Conservation (phyloP, 2,888 invertebrate genomes). For the Pecten maximus region DNA sequence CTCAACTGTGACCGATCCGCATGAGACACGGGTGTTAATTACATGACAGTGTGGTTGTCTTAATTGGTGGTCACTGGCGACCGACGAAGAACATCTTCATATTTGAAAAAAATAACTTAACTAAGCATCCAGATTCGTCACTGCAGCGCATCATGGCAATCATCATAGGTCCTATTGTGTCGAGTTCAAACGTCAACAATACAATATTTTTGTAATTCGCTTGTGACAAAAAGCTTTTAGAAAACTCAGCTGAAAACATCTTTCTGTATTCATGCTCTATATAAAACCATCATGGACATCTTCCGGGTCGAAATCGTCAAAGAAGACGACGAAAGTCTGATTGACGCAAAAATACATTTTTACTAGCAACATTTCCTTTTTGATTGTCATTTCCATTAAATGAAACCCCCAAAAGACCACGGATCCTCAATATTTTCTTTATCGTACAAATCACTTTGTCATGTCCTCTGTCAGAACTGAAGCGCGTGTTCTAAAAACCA, state of each 20-base stretch:
- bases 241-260: not conserved
- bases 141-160: too few species aligned
- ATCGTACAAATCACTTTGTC: not conserved
- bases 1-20: too few species aligned
- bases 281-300: not conserved
- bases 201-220: too few species aligned
- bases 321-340: not conserved
- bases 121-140: too few species aligned
- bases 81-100: too few species aligned
- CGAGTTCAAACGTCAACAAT: too few species aligned
- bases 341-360: not conserved
- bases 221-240: too few species aligned
- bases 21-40: too few species aligned
- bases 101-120: too few species aligned
- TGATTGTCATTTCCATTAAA: slow-evolving; percentile 21
- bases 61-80: too few species aligned
- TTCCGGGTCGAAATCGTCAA: not conserved
- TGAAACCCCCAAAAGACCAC: not conserved
- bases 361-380: not conserved
- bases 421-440: not conserved
- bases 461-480: not conserved
- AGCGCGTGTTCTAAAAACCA: not conserved
- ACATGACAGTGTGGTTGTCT: too few species aligned
- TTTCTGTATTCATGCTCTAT: not conserved
- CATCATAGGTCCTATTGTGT: too few species aligned